phyloP scores from a whole-genome alignment of 1,140 invertebrate species.

The Eriocheir sinensis region DNA sequence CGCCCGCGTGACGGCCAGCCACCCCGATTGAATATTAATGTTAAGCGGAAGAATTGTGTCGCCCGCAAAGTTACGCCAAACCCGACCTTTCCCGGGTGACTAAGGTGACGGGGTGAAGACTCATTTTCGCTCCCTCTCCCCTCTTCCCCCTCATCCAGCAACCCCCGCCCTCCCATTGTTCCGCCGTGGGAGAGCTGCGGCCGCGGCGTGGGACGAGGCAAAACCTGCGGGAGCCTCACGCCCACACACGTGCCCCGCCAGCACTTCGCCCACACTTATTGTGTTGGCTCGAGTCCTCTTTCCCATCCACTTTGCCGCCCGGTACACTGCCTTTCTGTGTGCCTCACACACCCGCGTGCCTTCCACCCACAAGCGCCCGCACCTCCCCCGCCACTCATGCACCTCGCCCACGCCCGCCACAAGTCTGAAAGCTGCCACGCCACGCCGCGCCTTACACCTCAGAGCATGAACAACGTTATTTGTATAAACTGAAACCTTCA shows the following conservation, averaged over 20 bases:
- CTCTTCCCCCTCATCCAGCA: neutral
- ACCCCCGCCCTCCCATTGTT: neutral
- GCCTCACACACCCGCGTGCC: neutral
- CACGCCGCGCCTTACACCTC: neutral
- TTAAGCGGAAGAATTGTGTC: neutral
- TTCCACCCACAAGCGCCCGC: neutral
- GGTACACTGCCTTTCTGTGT: neutral
- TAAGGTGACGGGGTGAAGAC: neutral
- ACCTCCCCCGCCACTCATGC: neutral
- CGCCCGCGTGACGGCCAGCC: slow-evolving; percentile 1
- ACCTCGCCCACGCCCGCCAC: neutral
- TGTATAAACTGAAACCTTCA: neutral
- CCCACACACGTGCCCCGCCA: neutral
- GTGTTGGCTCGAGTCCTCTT: neutral
- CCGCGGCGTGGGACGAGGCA: neutral
- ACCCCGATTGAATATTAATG: neutral
- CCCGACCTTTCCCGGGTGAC: neutral
- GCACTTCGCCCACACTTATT: neutral
- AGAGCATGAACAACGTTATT: no score
- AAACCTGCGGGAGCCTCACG: neutral
- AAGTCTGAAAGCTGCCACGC: neutral
- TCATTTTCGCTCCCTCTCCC: neutral
- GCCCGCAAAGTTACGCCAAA: neutral
- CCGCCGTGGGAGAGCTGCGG: neutral
- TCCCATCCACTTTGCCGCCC: neutral